A percentile compares a stretch with the other conserved stretches of the same genome.
phyloP scores from a whole-genome alignment of 2,888 invertebrate genomes.

The Lapara coniferarum region DNA sequence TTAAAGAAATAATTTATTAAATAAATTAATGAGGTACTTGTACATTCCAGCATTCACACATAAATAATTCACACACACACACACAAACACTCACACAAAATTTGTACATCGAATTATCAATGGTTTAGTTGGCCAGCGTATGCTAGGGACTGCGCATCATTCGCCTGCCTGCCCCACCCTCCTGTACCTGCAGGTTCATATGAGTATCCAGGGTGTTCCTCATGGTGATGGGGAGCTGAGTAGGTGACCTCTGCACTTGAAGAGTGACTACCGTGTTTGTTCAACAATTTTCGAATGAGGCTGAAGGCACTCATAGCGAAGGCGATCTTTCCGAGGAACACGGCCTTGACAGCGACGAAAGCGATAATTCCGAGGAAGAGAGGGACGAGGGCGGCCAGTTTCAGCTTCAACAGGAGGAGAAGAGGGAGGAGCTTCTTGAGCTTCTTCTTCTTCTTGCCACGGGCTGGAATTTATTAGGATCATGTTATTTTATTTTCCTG shows the following conservation, averaged over 20 bases:
- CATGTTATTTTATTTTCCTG: not conserved
- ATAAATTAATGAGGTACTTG: slow-evolving; percentile 69
- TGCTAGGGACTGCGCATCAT: slow-evolving; percentile 87
- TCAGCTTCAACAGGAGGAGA: slow-evolving; percentile 90
- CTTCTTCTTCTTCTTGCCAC: slow-evolving; percentile 91
- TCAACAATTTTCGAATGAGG: slow-evolving; percentile 86
- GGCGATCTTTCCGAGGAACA: slow-evolving; percentile 93
- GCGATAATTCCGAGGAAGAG: slow-evolving; percentile 89
- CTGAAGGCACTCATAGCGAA: slow-evolving; percentile 89
- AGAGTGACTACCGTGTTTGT: slow-evolving; percentile 82
- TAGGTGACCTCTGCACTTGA: slow-evolving; percentile 83
- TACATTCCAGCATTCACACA: slow-evolving; percentile 54
- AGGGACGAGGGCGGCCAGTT: slow-evolving; percentile 89
- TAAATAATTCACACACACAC: slow-evolving; percentile 51
- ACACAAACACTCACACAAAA: slow-evolving; percentile 54
- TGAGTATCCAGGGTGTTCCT: slow-evolving; percentile 81
- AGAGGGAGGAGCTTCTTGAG: slow-evolving; percentile 90
- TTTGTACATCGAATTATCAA: slow-evolving; percentile 42
- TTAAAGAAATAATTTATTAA: slow-evolving; percentile 39
- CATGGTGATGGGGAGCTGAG: slow-evolving; percentile 84
- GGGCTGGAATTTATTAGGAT: slow-evolving; percentile 76
- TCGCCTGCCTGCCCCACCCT: slow-evolving; percentile 86
- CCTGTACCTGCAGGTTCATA: slow-evolving; percentile 75
- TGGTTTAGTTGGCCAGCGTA: slow-evolving; percentile 79
- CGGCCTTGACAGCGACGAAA: slow-evolving; percentile 91